Evolutionary conservation across 2,113 vertebrate genomes (phyloP).

Genomic region (Catagonus wagneri): DNA sequence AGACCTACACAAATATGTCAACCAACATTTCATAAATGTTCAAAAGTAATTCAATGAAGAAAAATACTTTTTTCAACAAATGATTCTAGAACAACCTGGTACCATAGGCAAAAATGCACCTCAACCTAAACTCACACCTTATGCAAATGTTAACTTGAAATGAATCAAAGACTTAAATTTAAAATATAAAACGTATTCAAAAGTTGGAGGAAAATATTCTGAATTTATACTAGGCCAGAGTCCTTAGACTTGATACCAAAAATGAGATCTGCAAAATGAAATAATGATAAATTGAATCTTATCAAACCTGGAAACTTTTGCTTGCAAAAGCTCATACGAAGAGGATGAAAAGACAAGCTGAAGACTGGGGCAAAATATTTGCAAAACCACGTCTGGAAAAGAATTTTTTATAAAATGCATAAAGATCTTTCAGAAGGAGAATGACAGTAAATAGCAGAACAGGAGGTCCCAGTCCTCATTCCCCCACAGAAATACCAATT

Average conservation of each 20-base stretch:
- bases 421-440: background rate
- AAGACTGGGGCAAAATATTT: background rate
- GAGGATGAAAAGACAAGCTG: background rate
- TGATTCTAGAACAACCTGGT: background rate
- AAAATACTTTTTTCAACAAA: constrained; percentile 12
- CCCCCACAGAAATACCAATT: background rate
- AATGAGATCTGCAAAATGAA: background rate
- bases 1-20: background rate
- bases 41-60: background rate
- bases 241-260: background rate
- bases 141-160: background rate
- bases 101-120: background rate
- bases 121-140: background rate
- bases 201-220: background rate
- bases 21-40: background rate
- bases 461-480: background rate
- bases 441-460: background rate
- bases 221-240: background rate
- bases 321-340: background rate
- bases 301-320: background rate
- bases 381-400: background rate
- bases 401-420: background rate
- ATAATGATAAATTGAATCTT: background rate
- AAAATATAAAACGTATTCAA: constrained; percentile 19
- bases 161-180: background rate